Conservation (phyloP, 2,797 vertebrate genomes). For the Onychomys leucogaster region DNA sequence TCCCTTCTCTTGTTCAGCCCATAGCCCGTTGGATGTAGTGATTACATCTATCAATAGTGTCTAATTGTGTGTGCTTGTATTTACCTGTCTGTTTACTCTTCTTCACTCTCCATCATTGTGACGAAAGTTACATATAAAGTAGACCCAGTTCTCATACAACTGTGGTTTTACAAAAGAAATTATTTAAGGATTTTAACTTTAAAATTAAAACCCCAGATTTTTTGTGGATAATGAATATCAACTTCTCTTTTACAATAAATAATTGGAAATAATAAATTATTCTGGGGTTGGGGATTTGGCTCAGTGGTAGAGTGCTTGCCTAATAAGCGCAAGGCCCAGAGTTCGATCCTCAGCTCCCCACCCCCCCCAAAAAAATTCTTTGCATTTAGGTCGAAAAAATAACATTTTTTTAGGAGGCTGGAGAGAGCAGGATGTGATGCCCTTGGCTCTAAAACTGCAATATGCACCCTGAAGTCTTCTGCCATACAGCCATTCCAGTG, state of each 20-base stretch:
- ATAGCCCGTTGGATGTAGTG: not conserved
- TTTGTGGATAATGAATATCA: not conserved
- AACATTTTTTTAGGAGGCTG: not conserved
- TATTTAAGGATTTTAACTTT: not conserved
- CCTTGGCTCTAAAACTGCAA: too few relatives aligned
- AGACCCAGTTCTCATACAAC: not conserved
- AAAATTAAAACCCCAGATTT: not conserved
- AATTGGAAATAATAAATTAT: not conserved
- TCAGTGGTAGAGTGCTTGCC: too few relatives aligned
- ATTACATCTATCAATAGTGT: not conserved
- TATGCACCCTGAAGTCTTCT: too few relatives aligned
- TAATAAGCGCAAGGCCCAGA: too few relatives aligned
- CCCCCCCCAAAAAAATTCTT: too few relatives aligned
- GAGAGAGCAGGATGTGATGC: not conserved
- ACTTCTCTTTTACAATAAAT: not conserved
- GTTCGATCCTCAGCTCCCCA: too few relatives aligned
- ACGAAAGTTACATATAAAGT: not conserved
- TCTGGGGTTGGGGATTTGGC: too few relatives aligned
- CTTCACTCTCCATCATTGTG: too few relatives aligned
- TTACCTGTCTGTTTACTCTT: not conserved
- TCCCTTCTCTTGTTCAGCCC: not conserved
- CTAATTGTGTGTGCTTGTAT: rapidly evolving
- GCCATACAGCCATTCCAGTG: not conserved
- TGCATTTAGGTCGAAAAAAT: not conserved
- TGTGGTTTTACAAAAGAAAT: not conserved